Percentiles rank a stretch among this genome's conserved stretches.
Evolutionary conservation across 2,797 vertebrate genomes (phyloP).

Genomic region (Peromyscus melanophrys): DNA sequence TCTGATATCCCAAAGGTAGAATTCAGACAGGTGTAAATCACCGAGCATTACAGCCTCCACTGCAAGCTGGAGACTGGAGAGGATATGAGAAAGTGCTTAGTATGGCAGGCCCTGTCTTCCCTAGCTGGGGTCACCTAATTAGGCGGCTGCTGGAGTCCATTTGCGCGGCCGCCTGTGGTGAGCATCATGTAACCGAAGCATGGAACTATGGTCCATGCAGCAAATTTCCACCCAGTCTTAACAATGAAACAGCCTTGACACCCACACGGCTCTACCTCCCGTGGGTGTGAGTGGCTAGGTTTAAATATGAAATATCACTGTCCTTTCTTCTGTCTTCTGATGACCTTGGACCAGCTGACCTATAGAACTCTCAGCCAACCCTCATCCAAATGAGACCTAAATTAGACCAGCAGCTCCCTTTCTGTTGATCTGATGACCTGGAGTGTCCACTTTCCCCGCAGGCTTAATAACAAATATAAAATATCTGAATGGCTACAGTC

Average conservation of each 20-base stretch:
- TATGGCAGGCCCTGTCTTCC: neutral
- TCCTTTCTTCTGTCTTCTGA: neutral
- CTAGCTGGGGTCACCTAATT: neutral
- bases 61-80: neutral
- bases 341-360: neutral
- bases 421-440: neutral
- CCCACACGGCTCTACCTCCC: neutral
- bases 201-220: neutral
- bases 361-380: neutral
- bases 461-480: conserved; percentile 65
- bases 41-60: neutral
- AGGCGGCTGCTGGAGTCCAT: neutral
- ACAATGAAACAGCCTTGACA: neutral
- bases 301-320: neutral
- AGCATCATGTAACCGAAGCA: neutral
- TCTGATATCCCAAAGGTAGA: neutral
- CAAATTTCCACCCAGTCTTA: neutral
- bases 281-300: neutral
- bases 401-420: neutral
- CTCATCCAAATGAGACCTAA: neutral
- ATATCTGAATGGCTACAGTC: conserved; percentile 66
- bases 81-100: neutral
- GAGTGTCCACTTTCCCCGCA: neutral
- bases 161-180: neutral
- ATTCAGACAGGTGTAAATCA: neutral